Conservation (phyloP, 2,113 vertebrate species). For the Psittacara wagleri region DNA sequence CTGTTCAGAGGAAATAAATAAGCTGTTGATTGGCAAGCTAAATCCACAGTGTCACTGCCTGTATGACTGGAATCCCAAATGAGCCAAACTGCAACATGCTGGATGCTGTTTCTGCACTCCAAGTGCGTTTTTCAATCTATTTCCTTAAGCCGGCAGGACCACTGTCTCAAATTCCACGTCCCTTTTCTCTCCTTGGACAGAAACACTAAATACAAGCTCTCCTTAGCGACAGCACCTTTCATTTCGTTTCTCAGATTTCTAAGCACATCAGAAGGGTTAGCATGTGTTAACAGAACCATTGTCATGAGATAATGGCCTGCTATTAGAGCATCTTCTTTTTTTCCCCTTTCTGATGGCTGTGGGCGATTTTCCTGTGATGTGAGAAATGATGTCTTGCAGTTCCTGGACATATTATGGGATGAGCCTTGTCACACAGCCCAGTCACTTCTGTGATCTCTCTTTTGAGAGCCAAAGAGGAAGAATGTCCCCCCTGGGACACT, state of each 20-base stretch:
- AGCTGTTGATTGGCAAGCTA: conserved; percentile 55
- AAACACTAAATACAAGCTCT: background rate
- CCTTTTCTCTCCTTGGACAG: background rate
- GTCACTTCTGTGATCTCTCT: background rate
- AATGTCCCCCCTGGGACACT: fast-evolving
- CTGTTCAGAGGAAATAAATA: conserved; percentile 47
- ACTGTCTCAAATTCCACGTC: background rate
- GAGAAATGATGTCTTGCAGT: background rate
- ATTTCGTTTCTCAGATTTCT: background rate
- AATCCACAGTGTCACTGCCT: background rate
- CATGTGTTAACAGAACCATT: background rate
- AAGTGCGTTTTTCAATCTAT: background rate
- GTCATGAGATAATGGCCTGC: background rate
- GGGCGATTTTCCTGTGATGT: background rate
- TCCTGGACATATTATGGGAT: background rate
- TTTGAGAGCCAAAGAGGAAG: background rate
- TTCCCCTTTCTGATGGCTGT: background rate
- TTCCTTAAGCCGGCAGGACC: background rate
- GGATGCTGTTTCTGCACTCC: background rate
- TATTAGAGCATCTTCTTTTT: background rate
- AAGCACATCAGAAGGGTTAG: background rate
- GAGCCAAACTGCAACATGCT: background rate
- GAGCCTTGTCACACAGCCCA: background rate
- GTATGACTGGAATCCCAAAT: conserved; percentile 45
- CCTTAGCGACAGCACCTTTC: background rate